Base-by-base conservation (phyloP, 2,113 vertebrate genomes). In the Cacatua alba region DNA sequence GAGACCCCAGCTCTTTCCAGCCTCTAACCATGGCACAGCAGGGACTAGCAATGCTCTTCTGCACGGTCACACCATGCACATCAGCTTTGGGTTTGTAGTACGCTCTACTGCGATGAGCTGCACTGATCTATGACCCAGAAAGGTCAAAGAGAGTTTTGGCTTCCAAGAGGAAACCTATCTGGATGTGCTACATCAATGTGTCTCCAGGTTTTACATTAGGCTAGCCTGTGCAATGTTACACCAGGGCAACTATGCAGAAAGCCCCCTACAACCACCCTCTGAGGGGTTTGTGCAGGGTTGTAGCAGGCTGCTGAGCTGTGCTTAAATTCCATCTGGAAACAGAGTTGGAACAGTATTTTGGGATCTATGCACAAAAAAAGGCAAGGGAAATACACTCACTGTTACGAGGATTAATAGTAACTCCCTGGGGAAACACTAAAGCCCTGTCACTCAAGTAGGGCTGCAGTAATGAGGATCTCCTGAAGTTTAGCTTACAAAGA, bases 401-500 rank as follows among this genome's bases (percentile, higher is more conserved):
- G 31, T n/a, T 76, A 72, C 4, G 43, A 64, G 78, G 79, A 77
- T 78, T 53, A 59, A 72, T 41, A 72, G 59, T 3, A 71, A 72
- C 35, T 77, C 86, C 79, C 69, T 31, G 37, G 43, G 86, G 86
- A 72, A 91, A 86, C 75, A 41, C 79, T 74, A 44, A 84, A 72
- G 18, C 44, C 65, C 43, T 55, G 90, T 33, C 65, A 82, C 65
- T 81, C 75, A 64, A 81, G 60, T 9, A 64, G 49, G 64, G 79
- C 87, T 59, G 23, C 60, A 29, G 83, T 17, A 82, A 88, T 65
- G 26, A 78, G 80, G 75, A 74, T 55, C 65, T 85, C 83, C 83
- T 65, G 71, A 91, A 86, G 70, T 86, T 70, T 20, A 70, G 62
- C 90, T 75, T 31, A 52, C 65, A 91, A 77, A 87, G 79, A 55